phyloP scores from a whole-genome alignment of 2,888 invertebrate species.

The Drosophila neonasuta region DNA sequence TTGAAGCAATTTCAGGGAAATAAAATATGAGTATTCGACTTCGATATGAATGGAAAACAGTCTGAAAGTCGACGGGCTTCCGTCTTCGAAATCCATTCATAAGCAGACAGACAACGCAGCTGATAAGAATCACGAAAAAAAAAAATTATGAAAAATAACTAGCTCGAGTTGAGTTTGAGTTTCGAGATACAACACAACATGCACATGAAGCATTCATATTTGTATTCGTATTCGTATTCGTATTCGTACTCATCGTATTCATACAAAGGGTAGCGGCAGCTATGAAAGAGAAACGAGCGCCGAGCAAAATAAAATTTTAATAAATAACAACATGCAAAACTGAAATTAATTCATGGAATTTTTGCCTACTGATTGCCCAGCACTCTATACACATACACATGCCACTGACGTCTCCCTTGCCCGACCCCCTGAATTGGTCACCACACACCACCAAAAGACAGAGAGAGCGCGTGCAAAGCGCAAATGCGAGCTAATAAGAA shows the following conservation, averaged over 20 bases:
- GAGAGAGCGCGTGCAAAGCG: conserved; percentile 40
- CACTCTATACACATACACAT: background rate
- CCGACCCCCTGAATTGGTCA: conserved; percentile 4
- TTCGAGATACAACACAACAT: background rate
- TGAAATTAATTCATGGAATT: conserved; percentile 82
- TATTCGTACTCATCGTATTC: background rate
- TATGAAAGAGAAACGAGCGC: conserved; percentile 61
- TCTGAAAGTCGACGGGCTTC: background rate
- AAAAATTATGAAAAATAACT: conserved; percentile 52
- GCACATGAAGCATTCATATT: conserved; percentile 1
- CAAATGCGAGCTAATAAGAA: conserved; percentile 66
- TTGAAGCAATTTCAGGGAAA: background rate
- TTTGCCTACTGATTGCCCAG: conserved; percentile 60
- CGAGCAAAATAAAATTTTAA: conserved; percentile 71
- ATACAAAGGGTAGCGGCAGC: conserved; percentile 58
- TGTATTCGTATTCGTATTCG: background rate
- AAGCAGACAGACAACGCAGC: conserved; percentile 30
- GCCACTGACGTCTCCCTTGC: background rate
- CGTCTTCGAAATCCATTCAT: conserved; percentile 27
- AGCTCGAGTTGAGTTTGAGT: conserved; percentile 23
- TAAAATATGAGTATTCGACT: background rate
- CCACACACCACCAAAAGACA: no score
- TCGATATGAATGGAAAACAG: background rate
- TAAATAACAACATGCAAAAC: conserved; percentile 82
- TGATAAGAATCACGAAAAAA: conserved; percentile 57